Conservation (phyloP, 2,113 vertebrate genomes). For the Clarias magur region DNA sequence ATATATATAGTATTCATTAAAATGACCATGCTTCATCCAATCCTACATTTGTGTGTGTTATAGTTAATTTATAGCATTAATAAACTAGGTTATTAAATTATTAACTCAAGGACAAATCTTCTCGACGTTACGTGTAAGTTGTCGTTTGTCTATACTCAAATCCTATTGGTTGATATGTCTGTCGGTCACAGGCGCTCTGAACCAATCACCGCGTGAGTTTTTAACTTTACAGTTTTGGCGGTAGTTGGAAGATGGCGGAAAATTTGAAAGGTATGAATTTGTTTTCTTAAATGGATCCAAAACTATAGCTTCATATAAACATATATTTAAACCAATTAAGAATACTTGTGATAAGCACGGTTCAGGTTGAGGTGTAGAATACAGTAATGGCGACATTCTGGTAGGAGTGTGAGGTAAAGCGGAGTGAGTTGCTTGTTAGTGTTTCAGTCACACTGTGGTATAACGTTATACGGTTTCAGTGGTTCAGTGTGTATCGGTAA, state of each 20-base stretch:
- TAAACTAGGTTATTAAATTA: too few relatives aligned
- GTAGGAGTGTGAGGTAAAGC: background rate
- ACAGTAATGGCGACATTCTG: too few relatives aligned
- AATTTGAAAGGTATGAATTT: conserved; percentile 59
- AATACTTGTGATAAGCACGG: background rate
- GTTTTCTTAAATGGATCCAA: conserved; percentile 26
- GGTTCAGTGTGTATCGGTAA: background rate
- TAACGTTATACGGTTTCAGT: background rate
- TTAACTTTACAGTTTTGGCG: conserved; percentile 55
- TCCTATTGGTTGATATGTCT: conserved; percentile 39
- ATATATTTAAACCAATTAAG: background rate
- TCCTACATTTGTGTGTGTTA: too few relatives aligned
- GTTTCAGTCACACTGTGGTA: background rate
- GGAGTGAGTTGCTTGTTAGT: background rate
- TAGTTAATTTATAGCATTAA: too few relatives aligned
- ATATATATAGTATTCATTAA: too few relatives aligned
- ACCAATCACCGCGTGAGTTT: conserved; percentile 47
- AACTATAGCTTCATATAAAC: background rate
- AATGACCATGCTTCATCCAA: too few relatives aligned
- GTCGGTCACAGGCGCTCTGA: conserved; percentile 16
- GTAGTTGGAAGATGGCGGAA: conserved; percentile 61
- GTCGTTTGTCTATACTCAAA: background rate
- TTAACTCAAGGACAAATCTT: too few relatives aligned
- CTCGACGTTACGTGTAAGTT: background rate
- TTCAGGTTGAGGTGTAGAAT: background rate